Base-by-base conservation (phyloP, 2,888 invertebrate species). In the Sphecodes monilicornis region DNA sequence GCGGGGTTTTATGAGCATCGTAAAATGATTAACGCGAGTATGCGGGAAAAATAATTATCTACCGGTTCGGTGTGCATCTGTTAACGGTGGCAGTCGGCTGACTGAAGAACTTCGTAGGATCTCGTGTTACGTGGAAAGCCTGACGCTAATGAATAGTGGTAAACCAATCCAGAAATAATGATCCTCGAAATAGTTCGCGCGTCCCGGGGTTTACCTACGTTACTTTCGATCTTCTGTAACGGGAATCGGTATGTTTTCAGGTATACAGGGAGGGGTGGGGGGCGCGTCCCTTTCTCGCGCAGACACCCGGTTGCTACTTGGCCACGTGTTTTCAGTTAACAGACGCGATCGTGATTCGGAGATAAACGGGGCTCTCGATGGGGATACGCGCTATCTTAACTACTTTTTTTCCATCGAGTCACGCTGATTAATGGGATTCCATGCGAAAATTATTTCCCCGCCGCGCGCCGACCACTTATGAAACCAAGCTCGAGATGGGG, bases 81-180 rank as follows among this genome's bases (percentile, higher is more conserved):
- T 90, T 87, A 82, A 85, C 85, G 88, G 82, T 69, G 68, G 80
- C 78, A 84, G 86, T 82, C 85, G 90, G 71, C 84, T 78, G 84
- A 46, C 54, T 71, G 70, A 6, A 68, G 77, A 69, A 32, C 79
- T 76, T 70, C 74, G 87, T 80, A 29, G 85, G 86, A 86, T 89
- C 90, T 89, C 86, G 87, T 79, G 85, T 90, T 90, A 86, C 90
- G 87, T 78, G 90, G 80, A 89, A 89, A 90, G 86, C 80, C 84
- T 80, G 90, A 90, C 90, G 90, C 84, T 90, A 90, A 90, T 86
- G 90, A 90, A 90, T 90, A 89, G 89, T 88, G 85, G 89, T 90
- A 90, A 90, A 89, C 89, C 87, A 89, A 90, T 90, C 90, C 84
- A 88, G 89, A 89, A 90, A 90, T 90, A 90, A 90, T 90, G 90